phyloP scores from a whole-genome alignment of 2,113 vertebrate species.

The Protobothrops flavoviridis region DNA sequence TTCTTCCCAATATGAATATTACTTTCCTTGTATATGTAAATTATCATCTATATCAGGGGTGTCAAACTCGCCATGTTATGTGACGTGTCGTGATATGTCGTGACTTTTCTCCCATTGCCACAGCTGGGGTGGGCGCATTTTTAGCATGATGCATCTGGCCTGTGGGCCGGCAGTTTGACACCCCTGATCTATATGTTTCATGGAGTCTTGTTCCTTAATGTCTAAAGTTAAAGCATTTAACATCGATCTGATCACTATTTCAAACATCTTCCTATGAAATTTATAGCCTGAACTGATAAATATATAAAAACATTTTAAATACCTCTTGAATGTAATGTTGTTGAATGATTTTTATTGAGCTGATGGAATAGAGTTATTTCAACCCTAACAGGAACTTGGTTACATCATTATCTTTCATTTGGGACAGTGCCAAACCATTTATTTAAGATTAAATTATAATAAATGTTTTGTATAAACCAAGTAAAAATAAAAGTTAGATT shows the following conservation, averaged over 20 bases:
- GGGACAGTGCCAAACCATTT: background rate
- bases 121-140: no score
- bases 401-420: background rate
- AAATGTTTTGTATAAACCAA: background rate
- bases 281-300: background rate
- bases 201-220: background rate
- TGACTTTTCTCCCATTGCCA: no score
- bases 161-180: no score
- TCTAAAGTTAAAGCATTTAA: background rate
- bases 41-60: no score
- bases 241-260: background rate
- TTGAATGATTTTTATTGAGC: background rate
- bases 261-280: background rate
- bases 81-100: no score
- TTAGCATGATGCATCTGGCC: no score
- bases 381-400: background rate
- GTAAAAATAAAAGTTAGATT: background rate
- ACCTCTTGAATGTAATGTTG: background rate
- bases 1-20: background rate
- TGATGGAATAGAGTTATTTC: background rate
- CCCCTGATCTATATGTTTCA: background rate
- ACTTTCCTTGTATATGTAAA: background rate
- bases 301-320: background rate
- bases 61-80: no score
- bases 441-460: background rate